Conservation (phyloP, 1,140 invertebrate species). For the Pseudomyrmex dendroicus region DNA sequence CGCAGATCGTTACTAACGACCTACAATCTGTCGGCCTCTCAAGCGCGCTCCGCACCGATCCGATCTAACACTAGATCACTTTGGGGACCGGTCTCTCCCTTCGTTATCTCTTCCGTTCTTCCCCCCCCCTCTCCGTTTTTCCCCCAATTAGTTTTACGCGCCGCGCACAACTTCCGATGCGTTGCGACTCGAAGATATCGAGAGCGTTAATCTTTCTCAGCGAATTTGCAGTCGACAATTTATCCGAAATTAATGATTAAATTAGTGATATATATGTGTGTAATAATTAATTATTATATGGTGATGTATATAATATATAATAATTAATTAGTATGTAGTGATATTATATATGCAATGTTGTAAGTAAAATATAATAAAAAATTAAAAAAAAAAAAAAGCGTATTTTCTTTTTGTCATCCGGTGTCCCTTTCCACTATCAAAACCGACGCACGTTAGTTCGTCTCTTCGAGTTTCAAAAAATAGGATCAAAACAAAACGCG, state of each 20-base stretch:
- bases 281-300: too few species aligned
- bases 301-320: too few species aligned
- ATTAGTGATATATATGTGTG: too few species aligned
- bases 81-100: constrained; percentile 49
- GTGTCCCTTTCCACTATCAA: not conserved
- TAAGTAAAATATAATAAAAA: constrained; percentile 14
- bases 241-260: not conserved
- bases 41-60: constrained; percentile 21
- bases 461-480: not conserved
- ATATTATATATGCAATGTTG: not conserved
- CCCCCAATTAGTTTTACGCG: constrained; percentile 60
- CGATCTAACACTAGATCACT: constrained; percentile 57
- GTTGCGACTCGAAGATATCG: constrained; percentile 10
- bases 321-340: too few species aligned
- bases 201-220: constrained; percentile 26
- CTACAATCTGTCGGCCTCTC: constrained; percentile 28
- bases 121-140: not conserved
- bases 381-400: too few species aligned
- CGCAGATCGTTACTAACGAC: constrained; percentile 29
- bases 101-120: constrained; percentile 2
- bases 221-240: constrained; percentile 4
- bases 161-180: constrained; percentile 20
- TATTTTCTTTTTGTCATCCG: not conserved
- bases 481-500: constrained; percentile 20
- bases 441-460: constrained; percentile 4